Percentiles rank a stretch among this genome's conserved stretches.
Evolutionary conservation across 2,797 vertebrate genomes (phyloP).

Genomic region (Hydrolagus colliei): DNA sequence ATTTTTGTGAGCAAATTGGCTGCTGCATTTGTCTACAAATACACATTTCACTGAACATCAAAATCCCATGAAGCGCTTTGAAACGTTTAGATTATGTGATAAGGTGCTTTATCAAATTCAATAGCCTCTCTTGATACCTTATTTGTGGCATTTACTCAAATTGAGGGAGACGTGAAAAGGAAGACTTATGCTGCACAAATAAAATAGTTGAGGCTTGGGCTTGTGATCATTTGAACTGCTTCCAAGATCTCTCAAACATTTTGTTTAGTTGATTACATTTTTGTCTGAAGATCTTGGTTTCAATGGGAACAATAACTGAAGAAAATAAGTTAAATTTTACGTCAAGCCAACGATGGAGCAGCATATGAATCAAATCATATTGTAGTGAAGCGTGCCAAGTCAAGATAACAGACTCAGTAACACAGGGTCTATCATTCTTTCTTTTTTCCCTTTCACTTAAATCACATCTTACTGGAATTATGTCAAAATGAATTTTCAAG

Average conservation of each 20-base stretch:
- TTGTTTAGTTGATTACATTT: constrained; percentile 18
- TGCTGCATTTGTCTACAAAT: too few relatives aligned
- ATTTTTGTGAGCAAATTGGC: too few relatives aligned
- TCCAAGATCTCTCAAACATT: not conserved
- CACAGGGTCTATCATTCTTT: not conserved
- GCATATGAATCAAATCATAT: constrained; percentile 19
- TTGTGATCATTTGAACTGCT: not conserved
- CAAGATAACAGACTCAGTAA: not conserved
- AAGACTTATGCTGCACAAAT: too few relatives aligned
- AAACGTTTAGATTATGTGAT: too few relatives aligned
- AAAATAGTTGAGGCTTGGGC: not conserved
- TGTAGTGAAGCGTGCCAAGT: not conserved
- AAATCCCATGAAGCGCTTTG: too few relatives aligned
- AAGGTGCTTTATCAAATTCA: too few relatives aligned
- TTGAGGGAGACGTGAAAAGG: too few relatives aligned
- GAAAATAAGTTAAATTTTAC: not conserved
- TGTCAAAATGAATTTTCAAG: constrained; percentile 25
- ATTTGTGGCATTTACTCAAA: too few relatives aligned
- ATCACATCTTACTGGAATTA: constrained; percentile 9
- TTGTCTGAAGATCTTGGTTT: constrained; percentile 19
- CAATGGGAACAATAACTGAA: not conserved
- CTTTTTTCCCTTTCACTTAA: not conserved
- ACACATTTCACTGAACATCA: too few relatives aligned
- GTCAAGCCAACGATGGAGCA: not conserved
- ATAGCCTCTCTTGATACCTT: too few relatives aligned